phyloP scores from a whole-genome alignment of 2,797 vertebrate genomes.

The Phyllotis vaccarum region DNA sequence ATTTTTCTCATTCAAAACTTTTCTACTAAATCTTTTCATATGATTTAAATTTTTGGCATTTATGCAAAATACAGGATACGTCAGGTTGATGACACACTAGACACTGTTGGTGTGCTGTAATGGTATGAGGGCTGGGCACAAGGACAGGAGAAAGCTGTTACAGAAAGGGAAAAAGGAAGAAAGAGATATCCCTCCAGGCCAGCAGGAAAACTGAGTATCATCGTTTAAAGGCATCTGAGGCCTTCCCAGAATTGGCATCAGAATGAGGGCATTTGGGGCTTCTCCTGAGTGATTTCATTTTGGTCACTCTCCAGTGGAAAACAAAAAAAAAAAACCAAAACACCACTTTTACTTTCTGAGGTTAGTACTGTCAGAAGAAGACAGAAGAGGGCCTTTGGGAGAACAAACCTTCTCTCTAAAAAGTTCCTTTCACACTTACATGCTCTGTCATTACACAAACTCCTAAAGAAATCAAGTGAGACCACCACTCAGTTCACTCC shows the following conservation, averaged over 20 bases:
- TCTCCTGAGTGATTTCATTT: conserved; percentile 78
- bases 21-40: not conserved
- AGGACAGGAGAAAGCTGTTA: not conserved
- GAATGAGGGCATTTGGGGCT: conserved; percentile 58
- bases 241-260: conserved; percentile 66
- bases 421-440: conserved; percentile 64
- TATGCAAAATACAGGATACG: not conserved
- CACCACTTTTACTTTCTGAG: conserved; percentile 77
- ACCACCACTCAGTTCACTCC: conserved; percentile 69
- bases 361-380: conserved; percentile 73
- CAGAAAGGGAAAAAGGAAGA: not conserved
- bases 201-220: not conserved
- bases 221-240: not conserved
- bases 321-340: conserved; percentile 82
- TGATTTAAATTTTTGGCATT: conserved; percentile 1
- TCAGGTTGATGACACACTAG: not conserved
- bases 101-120: not conserved
- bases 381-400: not conserved
- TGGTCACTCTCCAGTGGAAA: conserved; percentile 62
- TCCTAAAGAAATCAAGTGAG: conserved; percentile 78
- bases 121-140: not conserved
- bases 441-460: conserved; percentile 57
- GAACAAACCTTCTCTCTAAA: conserved; percentile 63
- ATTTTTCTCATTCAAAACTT: not conserved
- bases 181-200: not conserved